A percentile compares a stretch with the other conserved stretches of the same genome.
Conservation (phyloP, 2,888 invertebrate species). For the Seira ritae region DNA sequence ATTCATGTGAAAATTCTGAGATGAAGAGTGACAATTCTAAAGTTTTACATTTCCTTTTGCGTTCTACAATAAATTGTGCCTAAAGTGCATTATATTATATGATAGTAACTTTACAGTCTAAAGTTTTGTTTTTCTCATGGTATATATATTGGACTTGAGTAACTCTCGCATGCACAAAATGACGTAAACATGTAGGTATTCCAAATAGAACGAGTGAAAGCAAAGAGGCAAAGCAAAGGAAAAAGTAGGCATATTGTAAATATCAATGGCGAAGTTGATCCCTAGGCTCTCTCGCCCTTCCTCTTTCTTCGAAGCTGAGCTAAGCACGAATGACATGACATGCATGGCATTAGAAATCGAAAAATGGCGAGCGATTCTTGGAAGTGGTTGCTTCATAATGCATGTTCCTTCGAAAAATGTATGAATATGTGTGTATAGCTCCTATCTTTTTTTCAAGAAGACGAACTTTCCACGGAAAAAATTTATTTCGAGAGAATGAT, state of each 20-base stretch:
- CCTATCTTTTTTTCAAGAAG: too few species aligned
- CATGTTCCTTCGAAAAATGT: constrained; percentile 9
- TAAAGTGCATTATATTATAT: constrained; percentile 39
- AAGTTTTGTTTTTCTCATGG: too few species aligned
- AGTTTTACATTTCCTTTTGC: neutral
- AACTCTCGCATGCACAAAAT: constrained; percentile 33
- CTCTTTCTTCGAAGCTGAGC: neutral
- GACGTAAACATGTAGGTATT: constrained; percentile 50
- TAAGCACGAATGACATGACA: constrained; percentile 38
- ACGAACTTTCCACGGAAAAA: neutral
- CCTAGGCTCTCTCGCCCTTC: constrained; percentile 1
- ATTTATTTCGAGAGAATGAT: neutral
- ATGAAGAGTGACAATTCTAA: neutral
- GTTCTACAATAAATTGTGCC: neutral
- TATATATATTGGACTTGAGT: too few species aligned
- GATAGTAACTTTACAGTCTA: neutral
- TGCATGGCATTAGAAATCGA: constrained; percentile 26
- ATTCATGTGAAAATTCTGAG: neutral
- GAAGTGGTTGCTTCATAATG: constrained; percentile 35
- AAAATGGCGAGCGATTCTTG: constrained; percentile 31
- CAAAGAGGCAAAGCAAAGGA: neutral
- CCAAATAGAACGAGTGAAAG: constrained; percentile 20
- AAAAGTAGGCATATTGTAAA: neutral
- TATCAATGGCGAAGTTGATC: constrained; percentile 23
- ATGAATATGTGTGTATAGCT: constrained; percentile 4